A percentile compares a stretch with the other conserved stretches of the same genome.
phyloP scores from a whole-genome alignment of 2,888 invertebrate species.

The Chorisops tibialis region DNA sequence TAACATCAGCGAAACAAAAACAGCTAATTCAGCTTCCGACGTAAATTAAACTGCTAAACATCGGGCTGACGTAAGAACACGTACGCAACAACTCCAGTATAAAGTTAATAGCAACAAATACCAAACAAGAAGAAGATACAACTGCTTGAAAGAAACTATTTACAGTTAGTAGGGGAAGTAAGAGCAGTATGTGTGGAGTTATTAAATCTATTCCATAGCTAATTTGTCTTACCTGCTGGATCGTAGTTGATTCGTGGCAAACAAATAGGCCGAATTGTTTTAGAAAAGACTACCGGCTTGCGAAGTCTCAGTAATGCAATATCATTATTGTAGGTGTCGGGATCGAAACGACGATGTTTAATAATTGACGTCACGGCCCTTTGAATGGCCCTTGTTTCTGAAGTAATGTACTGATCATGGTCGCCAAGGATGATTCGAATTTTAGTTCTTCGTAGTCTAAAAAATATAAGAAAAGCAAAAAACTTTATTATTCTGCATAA shows the following conservation, averaged over 20 bases:
- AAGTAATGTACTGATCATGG: slow-evolving; percentile 76
- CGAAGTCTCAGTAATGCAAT: slow-evolving; percentile 74
- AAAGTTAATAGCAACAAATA: no score
- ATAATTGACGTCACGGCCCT: slow-evolving; percentile 75
- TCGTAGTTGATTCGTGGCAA: slow-evolving; percentile 58
- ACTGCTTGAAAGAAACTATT: no score
- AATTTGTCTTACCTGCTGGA: slow-evolving; percentile 60
- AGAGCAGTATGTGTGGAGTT: no score
- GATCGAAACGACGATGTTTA: slow-evolving; percentile 78
- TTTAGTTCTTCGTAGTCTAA: slow-evolving; percentile 71
- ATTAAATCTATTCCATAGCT: no score
- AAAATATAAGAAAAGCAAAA: not conserved
- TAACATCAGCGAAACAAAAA: no score
- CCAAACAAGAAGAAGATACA: no score
- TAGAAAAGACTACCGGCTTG: slow-evolving; percentile 71
- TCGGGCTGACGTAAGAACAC: no score
- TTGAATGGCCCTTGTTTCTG: slow-evolving; percentile 77
- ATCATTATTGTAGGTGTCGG: slow-evolving; percentile 82
- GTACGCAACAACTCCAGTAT: no score
- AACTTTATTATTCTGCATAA: not conserved
- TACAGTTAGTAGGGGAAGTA: no score
- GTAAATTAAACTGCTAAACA: no score
- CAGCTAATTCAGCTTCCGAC: no score
- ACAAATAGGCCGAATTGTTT: slow-evolving; percentile 64
- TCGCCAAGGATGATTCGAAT: slow-evolving; percentile 80